Base-by-base conservation (phyloP, 1,140 invertebrate species). In the Drosophila tropicalis region DNA sequence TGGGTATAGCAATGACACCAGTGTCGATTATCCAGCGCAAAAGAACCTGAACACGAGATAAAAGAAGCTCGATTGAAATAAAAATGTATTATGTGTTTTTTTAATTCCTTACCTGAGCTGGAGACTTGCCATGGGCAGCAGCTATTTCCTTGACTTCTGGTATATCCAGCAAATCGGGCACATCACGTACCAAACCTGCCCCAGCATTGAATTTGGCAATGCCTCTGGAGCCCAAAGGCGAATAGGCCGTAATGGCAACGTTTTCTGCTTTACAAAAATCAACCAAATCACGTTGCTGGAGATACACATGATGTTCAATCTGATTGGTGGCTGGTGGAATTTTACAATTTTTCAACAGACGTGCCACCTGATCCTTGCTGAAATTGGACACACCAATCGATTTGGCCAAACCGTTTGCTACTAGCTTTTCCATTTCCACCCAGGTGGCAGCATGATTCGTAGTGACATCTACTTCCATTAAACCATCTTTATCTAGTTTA, bases 321-420 rank as follows among this genome's bases (percentile, higher is more conserved):
- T 97, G 96, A 29, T 96, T 92, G 84, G 95, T 96, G 62, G 94
- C 94, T 1, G 96, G 96, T 68, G 94, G 94, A 19, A 96, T 94
- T 66, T 93, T 93, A 29, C 94, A 93, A 65, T 94, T 94, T 41
- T 95, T 93, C 51, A 95, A 92, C 56, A 97, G 94, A 36, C 94
- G 93, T 60, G 93, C 77, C 57, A 97, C 94, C 92, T 97, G 96
- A 12, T 92, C 81, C 69, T 94, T 92, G 81, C 96, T 97, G 78
- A 97, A 97, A 83, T 97, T 97, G n/a, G 96, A 97, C 5, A 97
- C 74, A 1, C 96, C 96, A 79, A 97, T 95, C 0, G 95, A 94
- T 82, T 94, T 94, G 15, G 94, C 91, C n/a, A 94, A 91, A 34
- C 96, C 95, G 36, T 93, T 93, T 68, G 93, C 93, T 5, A 96